Conservation (phyloP, 92 coral and sea anemone species). For the Metridium senile region DNA sequence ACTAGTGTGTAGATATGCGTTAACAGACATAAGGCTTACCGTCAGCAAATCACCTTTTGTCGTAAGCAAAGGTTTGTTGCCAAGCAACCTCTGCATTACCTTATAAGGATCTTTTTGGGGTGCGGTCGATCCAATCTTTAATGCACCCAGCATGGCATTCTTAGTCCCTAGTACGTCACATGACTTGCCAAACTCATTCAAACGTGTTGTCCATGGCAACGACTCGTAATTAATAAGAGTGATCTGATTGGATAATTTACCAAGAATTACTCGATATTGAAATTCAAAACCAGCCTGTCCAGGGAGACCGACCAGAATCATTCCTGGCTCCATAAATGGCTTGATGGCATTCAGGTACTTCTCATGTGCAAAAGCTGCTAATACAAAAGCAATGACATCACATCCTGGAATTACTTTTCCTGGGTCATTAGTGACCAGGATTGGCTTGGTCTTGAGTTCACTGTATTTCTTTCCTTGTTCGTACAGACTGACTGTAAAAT, state of each 20-base stretch:
- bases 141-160: conserved; percentile 36
- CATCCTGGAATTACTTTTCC: conserved; percentile 57
- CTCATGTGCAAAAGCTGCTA: conserved; percentile 72
- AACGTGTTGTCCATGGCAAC: conserved; percentile 64
- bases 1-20: conserved; percentile 62
- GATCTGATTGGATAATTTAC: conserved; percentile 37
- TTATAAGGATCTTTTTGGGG: not conserved
- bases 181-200: conserved; percentile 43
- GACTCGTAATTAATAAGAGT: conserved; percentile 63
- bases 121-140: conserved; percentile 18
- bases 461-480: conserved; percentile 24
- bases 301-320: conserved; percentile 62
- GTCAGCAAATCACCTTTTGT: not conserved
- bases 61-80: not conserved
- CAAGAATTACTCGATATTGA: conserved; percentile 39
- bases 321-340: conserved; percentile 60
- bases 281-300: conserved; percentile 63
- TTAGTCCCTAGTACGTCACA: conserved; percentile 51
- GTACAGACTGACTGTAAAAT: conserved; percentile 37
- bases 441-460: conserved; percentile 36
- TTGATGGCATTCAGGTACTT: conserved; percentile 41
- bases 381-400: conserved; percentile 59
- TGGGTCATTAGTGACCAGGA: conserved; percentile 52
- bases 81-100: not conserved
- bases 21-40: conserved; percentile 55